Base-by-base conservation (phyloP, 2,113 vertebrate genomes). In the Zeus faber region DNA sequence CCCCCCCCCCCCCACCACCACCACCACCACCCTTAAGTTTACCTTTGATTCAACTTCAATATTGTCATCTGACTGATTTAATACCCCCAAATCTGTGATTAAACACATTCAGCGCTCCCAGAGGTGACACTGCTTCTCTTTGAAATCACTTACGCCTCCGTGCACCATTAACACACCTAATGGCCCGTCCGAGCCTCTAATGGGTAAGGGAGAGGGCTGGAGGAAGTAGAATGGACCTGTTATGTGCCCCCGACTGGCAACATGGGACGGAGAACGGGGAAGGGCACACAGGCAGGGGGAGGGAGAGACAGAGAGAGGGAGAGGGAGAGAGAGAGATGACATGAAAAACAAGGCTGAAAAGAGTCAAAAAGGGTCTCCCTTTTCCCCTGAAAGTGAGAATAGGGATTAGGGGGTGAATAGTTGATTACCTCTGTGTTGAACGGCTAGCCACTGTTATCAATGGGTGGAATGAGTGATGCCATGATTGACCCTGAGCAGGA, bases 371-470 rank as follows among this genome's bases (percentile, higher is more conserved):
- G 81, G 75, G 64, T 60, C 54, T 69, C 39, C 44, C 41, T 69
- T 40, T 39, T 5, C 56, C 61, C 49, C 52, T 54, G 63, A 62
- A 45, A 70, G 41, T 72, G 66, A 76, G 74, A 80, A 76, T 57
- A 44, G 70, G 76, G 74, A 84, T 81, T 80, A 71, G 65, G 74
- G 67, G 58, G 65, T 58, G 65, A 80, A 76, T 69, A 53, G 70
- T 21, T 11, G 58, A 71, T 76, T 69, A 65, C 72, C 65, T 72
- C 81, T 72, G 59, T 58, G 63, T 50, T 58, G 66, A 74, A 74
- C 72, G 72, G 78, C 78, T 74, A 79, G 74, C 41, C 58, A 58
- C 72, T 79, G 82, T 83, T 80, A 87, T 78, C 70, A 75, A n/a
- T 50, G 79, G 61, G 62, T 67, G 69, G 61, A 68, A 72, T 71